Conservation (phyloP, 2,113 vertebrate species). For the Apeltes quadracus region DNA sequence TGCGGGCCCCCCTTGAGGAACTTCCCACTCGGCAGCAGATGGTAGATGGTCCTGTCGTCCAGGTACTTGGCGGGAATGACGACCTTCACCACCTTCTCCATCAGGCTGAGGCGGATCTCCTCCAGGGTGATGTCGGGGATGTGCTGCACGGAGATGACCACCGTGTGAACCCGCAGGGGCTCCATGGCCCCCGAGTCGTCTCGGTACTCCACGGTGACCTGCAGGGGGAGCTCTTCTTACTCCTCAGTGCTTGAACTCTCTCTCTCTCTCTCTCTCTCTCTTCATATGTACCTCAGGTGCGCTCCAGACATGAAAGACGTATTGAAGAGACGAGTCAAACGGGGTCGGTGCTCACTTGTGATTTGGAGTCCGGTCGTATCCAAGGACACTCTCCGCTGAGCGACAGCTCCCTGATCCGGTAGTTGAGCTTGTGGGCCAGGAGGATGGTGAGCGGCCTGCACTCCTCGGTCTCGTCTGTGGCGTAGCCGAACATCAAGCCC, state of each 20-base stretch:
- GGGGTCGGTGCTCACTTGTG: conserved; percentile 68
- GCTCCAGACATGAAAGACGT: not conserved
- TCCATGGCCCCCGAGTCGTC: conserved; percentile 78
- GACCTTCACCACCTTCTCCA: conserved; percentile 78
- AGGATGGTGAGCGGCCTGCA: conserved; percentile 80
- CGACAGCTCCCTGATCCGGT: conserved; percentile 76
- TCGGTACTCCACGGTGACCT: conserved; percentile 82
- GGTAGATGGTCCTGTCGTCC: conserved; percentile 79
- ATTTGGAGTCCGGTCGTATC: conserved; percentile 80
- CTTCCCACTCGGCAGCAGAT: conserved; percentile 80
- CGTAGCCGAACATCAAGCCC: conserved; percentile 84
- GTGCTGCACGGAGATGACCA: conserved; percentile 82
- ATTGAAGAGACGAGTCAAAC: not conserved
- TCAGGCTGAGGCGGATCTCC: conserved; percentile 71
- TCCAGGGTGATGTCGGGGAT: conserved; percentile 66
- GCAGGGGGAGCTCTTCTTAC: not conserved
- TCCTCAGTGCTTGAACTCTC: no score
- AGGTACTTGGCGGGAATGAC: conserved; percentile 77
- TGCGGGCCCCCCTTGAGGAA: conserved; percentile 78
- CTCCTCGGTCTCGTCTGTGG: conserved; percentile 82
- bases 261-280: no score
- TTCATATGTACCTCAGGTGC: no score
- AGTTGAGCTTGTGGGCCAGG: conserved; percentile 79
- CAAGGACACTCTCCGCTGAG: conserved; percentile 75
- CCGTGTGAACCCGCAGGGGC: conserved; percentile 78